Base-by-base conservation (phyloP, 92 coral and sea anemone species). In the Montipora capitata region DNA sequence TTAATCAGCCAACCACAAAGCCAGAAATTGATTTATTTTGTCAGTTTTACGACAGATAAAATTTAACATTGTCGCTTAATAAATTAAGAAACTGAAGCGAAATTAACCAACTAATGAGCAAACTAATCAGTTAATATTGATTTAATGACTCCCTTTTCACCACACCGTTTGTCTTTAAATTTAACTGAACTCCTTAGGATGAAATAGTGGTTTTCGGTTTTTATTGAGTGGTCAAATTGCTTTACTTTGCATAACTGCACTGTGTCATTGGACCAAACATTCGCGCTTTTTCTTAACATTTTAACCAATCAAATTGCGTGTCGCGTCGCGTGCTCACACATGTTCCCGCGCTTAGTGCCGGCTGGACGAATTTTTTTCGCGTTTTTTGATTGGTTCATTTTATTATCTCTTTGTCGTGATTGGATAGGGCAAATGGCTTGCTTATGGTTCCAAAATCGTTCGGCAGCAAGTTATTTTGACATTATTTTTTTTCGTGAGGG, bases 1-100 rank as follows among this genome's bases (percentile, higher is more conserved):
- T 81, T 74, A 81, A 54, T 43, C 68, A 52, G 54, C 35, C 13
- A 14, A 68, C 85, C 17, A 69, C 56, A 81, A 11, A 68, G 66
- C 71, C 67, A 51, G 56, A 68, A 15, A 38, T 3, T 5, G 16
- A 54, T 14, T 39, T 48, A 58, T 52, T 27, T 5, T 67, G 85
- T 80, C 85, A 80, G 16, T 68, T 18, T 13, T 7, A 38, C 3
- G 5, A 14, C 7, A 49, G 12, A 51, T 10, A 9, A 48, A 11
- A 17, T 72, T 45, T 73, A 16, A 5, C 9, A 1, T 35, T 67
- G 44, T 67, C 13, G 10, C 4, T 5, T 63, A n/a, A 63, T n/a
- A 66, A 66, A 10, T n/a, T 4, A 70, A 40, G 7, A 42, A 40
- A 70, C 8, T 17, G 52, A 41, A 43, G 6, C 5, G 14, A 6